Conservation (phyloP, 2,113 vertebrate genomes). For the Hiodon tergisus region DNA sequence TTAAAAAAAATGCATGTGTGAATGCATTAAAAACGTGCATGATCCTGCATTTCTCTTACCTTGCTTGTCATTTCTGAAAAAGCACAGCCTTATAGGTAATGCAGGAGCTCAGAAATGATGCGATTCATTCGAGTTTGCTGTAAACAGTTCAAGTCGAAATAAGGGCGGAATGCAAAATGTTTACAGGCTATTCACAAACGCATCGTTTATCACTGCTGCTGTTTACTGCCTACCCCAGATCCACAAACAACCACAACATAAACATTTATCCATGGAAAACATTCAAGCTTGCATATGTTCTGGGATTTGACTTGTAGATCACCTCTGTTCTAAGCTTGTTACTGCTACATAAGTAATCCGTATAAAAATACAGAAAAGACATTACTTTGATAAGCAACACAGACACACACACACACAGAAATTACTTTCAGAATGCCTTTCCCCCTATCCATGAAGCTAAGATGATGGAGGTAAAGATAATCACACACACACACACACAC, state of each 20-base stretch:
- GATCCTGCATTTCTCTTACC: not conserved
- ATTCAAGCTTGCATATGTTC: not conserved
- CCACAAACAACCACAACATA: not conserved
- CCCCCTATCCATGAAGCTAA: no score
- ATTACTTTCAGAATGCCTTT: no score
- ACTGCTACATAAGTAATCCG: not conserved
- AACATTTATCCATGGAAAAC: not conserved
- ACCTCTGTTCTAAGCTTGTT: not conserved
- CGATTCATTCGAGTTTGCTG: not conserved
- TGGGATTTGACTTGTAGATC: not conserved
- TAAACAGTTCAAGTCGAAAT: not conserved
- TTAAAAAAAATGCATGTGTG: not conserved
- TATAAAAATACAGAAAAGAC: no score
- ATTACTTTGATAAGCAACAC: no score
- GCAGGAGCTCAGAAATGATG: not conserved
- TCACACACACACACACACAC: constrained; percentile 2
- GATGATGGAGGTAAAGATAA: no score
- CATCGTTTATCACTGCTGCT: not conserved
- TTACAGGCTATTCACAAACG: not conserved
- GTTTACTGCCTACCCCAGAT: not conserved
- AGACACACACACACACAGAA: no score
- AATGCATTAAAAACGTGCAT: not conserved
- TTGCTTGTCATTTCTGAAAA: not conserved
- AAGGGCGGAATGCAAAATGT: constrained; percentile 1
- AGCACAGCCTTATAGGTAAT: not conserved